These are phyloP conservation scores for Zaprionus camerounensis DNA, from an alignment of 1,140 invertebrate genomes.

Conservation along the genomic window DNA sequence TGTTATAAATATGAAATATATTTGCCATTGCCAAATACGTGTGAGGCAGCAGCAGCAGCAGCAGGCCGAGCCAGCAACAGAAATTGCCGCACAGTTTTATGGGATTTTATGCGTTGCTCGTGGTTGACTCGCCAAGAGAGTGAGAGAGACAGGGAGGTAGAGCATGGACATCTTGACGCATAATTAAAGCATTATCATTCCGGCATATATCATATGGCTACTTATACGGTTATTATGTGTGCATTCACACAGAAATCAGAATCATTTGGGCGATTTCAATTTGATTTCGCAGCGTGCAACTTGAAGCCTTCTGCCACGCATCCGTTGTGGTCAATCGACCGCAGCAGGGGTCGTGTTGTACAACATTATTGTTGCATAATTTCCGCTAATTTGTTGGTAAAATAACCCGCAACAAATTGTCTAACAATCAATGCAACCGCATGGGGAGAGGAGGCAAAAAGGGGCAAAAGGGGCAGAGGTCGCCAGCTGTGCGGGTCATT, in stretches of 20 bases:
- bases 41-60: slow-evolving; percentile 43
- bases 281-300: not conserved
- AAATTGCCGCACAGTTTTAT: slow-evolving; percentile 63
- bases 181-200: slow-evolving; percentile 69
- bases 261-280: not conserved
- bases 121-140: slow-evolving; percentile 40
- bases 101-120: slow-evolving; percentile 68
- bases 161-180: slow-evolving; percentile 40
- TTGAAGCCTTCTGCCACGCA: not conserved
- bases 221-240: not conserved
- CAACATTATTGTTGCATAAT: slow-evolving; percentile 73
- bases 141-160: not conserved
- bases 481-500: slow-evolving; percentile 71
- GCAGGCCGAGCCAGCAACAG: slow-evolving; percentile 46
- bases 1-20: slow-evolving; percentile 82
- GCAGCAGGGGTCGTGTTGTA: slow-evolving; percentile 40
- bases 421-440: slow-evolving; percentile 51
- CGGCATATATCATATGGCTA: slow-evolving; percentile 1
- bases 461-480: slow-evolving; percentile 15
- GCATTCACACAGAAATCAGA: not conserved
- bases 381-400: slow-evolving; percentile 69
- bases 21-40: slow-evolving; percentile 55
- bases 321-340: slow-evolving; percentile 3
- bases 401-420: slow-evolving; percentile 52
- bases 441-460: not conserved